Evolutionary conservation across 2,888 invertebrate genomes (phyloP), one percentile per base, ranked within the genome.

Genomic region (Aphodius sticticus): DNA sequence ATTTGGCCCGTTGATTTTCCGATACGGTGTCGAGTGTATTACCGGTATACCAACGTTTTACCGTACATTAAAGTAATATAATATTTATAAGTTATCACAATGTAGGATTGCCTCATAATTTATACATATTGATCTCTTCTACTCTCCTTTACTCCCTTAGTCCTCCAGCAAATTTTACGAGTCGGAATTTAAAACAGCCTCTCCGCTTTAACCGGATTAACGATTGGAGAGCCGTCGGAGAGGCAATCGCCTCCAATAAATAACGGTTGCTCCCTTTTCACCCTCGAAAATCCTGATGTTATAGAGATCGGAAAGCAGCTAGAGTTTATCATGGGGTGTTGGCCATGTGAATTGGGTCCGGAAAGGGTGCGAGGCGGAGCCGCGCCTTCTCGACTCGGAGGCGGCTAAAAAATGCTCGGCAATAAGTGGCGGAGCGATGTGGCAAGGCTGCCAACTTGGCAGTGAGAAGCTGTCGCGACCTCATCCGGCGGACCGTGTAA

Each of bases 381-480:
- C 12, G 53, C 53, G 7, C 53, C 53, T 53, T 53, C 53, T 26
- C 26, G 26, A 26, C 26, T 26, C 53, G 36, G 35, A 3, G 35
- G 35, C 37, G 74, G 76, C 77, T 80, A 80, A 78, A 81, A 88
- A 88, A 88, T 87, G 87, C 87, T 86, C 84, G 85, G 86, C 86
- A 86, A 87, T 87, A 87, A 88, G 87, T 86, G 85, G 84, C 83
- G 82, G 86, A 86, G 87, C 84, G 86, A 86, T 86, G 86, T 87
- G 86, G 87, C 86, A 86, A 86, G 85, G 83, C 85, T 81, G 84
- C 82, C 77, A 80, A 79, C 82, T 84, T 84, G 85, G 86, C 87
- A 86, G 87, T 87, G 88, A 87, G 88, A 88, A 88, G 86, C 88
- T 88, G 88, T 88, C 88, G 87, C 87, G 86, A 87, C 87, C 88